These are phyloP conservation scores for Napeogenes sylphis DNA, from an alignment of 2,888 invertebrate genomes.

Conservation along the genomic window DNA sequence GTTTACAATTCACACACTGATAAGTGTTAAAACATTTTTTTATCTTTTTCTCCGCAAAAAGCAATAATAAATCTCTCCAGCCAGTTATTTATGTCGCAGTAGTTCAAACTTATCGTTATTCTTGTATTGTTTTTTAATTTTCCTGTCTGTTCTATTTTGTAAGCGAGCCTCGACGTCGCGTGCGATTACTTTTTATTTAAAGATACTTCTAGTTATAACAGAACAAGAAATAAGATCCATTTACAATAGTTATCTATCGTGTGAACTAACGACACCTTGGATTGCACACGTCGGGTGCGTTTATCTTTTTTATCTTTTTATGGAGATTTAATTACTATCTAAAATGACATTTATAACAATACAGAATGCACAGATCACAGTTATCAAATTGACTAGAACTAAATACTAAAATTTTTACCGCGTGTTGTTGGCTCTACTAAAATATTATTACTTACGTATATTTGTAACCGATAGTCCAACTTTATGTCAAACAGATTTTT, in stretches of 20 bases:
- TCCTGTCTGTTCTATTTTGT: constrained; percentile 10
- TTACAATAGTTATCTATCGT: constrained; percentile 31
- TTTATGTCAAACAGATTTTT: too few species aligned
- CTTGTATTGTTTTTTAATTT: constrained; percentile 9
- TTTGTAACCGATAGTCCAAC: too few species aligned
- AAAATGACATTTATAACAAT: too few species aligned
- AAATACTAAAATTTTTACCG: too few species aligned
- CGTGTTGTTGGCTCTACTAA: too few species aligned
- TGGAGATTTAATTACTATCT: constrained; percentile 8
- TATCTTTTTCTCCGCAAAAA: not conserved
- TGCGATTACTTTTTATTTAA: constrained; percentile 25
- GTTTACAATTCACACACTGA: not conserved
- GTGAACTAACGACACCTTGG: constrained; percentile 27
- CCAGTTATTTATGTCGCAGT: not conserved
- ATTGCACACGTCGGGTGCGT: too few species aligned
- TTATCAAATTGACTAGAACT: too few species aligned
- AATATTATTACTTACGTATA: too few species aligned
- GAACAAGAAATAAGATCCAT: constrained; percentile 29
- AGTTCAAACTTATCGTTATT: constrained; percentile 4
- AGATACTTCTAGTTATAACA: constrained; percentile 21
- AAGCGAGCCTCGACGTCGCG: constrained; percentile 20
- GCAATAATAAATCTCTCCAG: not conserved
- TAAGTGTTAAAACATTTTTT: not conserved
- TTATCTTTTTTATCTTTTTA: constrained; percentile 14
- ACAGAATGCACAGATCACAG: too few species aligned